phyloP scores from a whole-genome alignment of 2,797 vertebrate species.

The Cygnus olor region DNA sequence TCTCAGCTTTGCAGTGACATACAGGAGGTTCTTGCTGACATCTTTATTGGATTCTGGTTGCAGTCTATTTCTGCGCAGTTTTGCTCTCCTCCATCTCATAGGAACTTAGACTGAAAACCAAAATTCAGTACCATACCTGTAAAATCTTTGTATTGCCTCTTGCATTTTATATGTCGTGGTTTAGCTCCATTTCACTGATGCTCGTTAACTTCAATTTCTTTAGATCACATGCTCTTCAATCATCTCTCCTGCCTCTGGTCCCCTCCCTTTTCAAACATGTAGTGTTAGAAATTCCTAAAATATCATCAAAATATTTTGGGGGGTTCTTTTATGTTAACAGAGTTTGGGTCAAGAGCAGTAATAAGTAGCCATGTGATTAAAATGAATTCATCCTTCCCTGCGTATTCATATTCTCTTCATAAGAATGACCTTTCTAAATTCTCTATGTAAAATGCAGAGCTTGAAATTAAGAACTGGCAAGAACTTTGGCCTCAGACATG shows the following conservation, averaged over 20 bases:
- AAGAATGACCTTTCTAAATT: neutral
- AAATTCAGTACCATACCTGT: neutral
- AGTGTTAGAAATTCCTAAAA: neutral
- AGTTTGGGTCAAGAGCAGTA: neutral
- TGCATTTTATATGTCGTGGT: neutral
- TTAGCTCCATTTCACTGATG: neutral
- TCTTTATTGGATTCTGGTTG: neutral
- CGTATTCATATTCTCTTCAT: neutral
- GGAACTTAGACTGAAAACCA: neutral
- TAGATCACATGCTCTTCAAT: neutral
- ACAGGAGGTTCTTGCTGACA: neutral
- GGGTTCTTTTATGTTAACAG: neutral
- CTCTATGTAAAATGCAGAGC: neutral
- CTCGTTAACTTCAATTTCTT: neutral
- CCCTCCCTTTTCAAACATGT: neutral
- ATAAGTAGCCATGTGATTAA: neutral
- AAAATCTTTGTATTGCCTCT: neutral
- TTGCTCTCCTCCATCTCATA: neutral
- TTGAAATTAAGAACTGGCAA: neutral
- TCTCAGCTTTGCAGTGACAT: neutral
- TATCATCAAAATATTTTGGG: neutral
- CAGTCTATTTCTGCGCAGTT: neutral
- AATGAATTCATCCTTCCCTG: neutral
- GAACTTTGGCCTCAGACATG: neutral
- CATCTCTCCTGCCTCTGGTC: neutral